Conservation (phyloP, 2,113 vertebrate species). For the Labeo catla region DNA sequence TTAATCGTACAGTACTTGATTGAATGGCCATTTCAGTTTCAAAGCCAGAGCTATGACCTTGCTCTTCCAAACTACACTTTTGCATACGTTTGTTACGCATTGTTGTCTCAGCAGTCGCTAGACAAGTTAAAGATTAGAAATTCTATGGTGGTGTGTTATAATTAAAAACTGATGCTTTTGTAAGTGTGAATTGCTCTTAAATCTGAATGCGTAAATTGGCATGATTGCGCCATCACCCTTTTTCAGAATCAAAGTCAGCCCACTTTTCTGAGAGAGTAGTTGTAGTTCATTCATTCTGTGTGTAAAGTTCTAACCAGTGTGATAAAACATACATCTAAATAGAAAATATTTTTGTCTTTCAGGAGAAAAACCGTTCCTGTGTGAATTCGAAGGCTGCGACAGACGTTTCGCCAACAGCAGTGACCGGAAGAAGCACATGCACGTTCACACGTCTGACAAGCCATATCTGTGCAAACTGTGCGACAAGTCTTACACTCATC, state of each 20-base stretch:
- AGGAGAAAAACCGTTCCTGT: slow-evolving; percentile 91
- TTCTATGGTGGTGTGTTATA: background rate
- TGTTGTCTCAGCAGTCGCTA: background rate
- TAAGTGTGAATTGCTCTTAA: background rate
- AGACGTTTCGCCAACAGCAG: slow-evolving; percentile 75
- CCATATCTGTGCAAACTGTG: slow-evolving; percentile 90
- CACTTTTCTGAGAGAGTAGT: background rate
- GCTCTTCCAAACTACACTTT: background rate
- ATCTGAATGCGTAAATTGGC: background rate
- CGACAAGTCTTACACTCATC: slow-evolving; percentile 89
- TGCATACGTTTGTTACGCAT: background rate
- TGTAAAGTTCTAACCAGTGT: background rate
- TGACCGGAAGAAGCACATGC: slow-evolving; percentile 39
- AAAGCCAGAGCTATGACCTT: background rate
- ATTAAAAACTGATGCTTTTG: background rate
- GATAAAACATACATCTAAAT: background rate
- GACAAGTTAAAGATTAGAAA: background rate
- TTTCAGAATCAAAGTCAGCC: slow-evolving; percentile 21
- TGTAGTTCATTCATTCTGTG: background rate
- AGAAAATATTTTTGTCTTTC: slow-evolving; percentile 19
- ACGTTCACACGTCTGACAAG: slow-evolving; percentile 87
- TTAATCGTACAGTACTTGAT: background rate
- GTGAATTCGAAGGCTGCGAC: slow-evolving; percentile 87
- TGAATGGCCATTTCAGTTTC: background rate
- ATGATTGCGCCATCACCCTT: background rate